phyloP scores from a whole-genome alignment of 2,888 invertebrate genomes.

The Ctenicera cuprea region DNA sequence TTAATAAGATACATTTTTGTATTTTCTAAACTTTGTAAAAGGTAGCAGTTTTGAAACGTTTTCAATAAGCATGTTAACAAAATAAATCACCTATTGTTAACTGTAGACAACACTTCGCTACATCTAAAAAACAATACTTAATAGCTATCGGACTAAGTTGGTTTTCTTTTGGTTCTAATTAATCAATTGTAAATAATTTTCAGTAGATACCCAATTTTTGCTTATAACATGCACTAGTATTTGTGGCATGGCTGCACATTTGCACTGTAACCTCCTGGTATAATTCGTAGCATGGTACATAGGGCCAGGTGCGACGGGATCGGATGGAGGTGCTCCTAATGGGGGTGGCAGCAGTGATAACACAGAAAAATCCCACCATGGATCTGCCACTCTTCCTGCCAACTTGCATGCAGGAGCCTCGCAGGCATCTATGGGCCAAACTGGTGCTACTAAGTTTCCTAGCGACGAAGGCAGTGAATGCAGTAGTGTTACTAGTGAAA shows the following conservation, averaged over 20 bases:
- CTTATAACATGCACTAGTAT: constrained; percentile 55
- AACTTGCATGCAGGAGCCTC: constrained; percentile 75
- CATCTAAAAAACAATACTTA: constrained; percentile 1
- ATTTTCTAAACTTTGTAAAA: no score
- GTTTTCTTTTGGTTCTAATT: constrained; percentile 15
- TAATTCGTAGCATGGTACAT: constrained; percentile 72
- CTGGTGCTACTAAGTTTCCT: constrained; percentile 79
- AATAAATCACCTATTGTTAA: not conserved
- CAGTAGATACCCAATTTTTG: constrained; percentile 23
- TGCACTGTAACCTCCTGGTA: constrained; percentile 67
- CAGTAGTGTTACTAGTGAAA: constrained; percentile 91
- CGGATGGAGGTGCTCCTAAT: constrained; percentile 67
- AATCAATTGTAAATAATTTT: constrained; percentile 34
- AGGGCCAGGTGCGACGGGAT: constrained; percentile 71
- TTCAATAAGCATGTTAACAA: constrained; percentile 16
- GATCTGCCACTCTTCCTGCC: constrained; percentile 81
- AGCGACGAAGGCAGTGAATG: constrained; percentile 90
- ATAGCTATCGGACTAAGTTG: not conserved
- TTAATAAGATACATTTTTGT: no score
- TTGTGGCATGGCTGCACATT: constrained; percentile 63
- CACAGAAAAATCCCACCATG: constrained; percentile 74
- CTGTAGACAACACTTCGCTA: constrained; percentile 29
- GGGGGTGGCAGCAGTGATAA: constrained; percentile 73
- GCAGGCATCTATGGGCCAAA: constrained; percentile 71
- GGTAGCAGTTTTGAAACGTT: no score